Conservation (phyloP, 2,797 vertebrate species). For the Hylomyscus alleni region DNA sequence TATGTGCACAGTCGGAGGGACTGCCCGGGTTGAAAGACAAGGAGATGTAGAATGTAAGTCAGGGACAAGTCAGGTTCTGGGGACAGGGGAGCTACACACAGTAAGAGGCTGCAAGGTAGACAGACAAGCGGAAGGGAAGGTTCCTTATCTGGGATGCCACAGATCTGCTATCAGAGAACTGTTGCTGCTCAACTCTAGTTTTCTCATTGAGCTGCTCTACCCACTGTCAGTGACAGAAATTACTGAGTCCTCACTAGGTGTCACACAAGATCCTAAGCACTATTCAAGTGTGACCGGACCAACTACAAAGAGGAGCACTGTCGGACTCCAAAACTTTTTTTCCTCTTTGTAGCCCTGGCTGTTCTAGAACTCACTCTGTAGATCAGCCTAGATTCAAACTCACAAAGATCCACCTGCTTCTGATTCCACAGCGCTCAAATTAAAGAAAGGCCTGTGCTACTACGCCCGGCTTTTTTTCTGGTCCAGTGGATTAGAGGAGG, state of each 20-base stretch:
- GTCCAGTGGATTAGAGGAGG: constrained; percentile 33
- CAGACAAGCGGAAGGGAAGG: constrained; percentile 27
- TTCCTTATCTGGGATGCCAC: constrained; percentile 56
- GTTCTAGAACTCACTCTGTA: not conserved
- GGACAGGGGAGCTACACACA: not conserved
- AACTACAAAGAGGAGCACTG: not conserved
- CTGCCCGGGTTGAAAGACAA: not conserved
- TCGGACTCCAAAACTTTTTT: not conserved
- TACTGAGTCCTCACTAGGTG: not conserved
- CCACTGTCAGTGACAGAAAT: not conserved
- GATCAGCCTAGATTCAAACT: not conserved
- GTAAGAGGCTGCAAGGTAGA: not conserved
- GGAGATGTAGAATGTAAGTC: no score
- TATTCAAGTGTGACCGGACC: not conserved
- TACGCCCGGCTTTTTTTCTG: not conserved
- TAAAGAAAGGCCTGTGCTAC: not conserved
- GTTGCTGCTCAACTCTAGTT: not conserved
- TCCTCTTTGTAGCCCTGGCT: not conserved
- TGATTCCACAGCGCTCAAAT: not conserved
- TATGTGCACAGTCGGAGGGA: not conserved
- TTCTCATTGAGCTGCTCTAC: not conserved
- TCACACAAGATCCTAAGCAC: not conserved
- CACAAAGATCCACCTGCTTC: not conserved
- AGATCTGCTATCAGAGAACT: constrained; percentile 38
- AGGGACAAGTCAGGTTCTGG: not conserved